Conservation (phyloP, 2,888 invertebrate genomes). For the Lathronympha strigana region DNA sequence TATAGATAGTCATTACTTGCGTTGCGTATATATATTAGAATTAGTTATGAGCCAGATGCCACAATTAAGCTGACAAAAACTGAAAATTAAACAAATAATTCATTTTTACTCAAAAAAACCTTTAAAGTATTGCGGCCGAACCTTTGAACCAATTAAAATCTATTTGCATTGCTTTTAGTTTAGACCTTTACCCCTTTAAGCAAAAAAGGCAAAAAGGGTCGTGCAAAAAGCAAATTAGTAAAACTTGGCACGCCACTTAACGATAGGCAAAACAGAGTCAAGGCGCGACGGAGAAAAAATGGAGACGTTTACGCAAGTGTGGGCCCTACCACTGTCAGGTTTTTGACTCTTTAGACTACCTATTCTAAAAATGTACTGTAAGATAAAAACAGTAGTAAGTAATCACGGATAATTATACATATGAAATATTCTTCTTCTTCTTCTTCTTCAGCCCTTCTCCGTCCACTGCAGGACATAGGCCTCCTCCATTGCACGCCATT, state of each 20-base stretch:
- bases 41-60: no score
- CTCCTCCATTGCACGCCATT: no score
- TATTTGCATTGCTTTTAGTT: slow-evolving; percentile 50
- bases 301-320: slow-evolving; percentile 61
- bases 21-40: no score
- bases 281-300: slow-evolving; percentile 79
- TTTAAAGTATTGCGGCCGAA: slow-evolving; percentile 1
- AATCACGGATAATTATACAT: no score
- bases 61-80: background rate
- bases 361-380: no score
- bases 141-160: slow-evolving; percentile 1
- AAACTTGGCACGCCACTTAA: slow-evolving; percentile 77
- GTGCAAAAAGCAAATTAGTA: slow-evolving; percentile 73
- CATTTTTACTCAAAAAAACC: background rate
- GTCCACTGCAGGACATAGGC: no score
- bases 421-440: no score
- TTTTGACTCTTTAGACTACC: background rate
- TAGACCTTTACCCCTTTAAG: slow-evolving; percentile 61
- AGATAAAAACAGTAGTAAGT: no score
- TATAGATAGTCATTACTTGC: slow-evolving; percentile 8
- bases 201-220: slow-evolving; percentile 66
- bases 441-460: no score
- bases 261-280: slow-evolving; percentile 75
- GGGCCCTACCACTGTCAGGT: slow-evolving; percentile 51
- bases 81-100: background rate